Evolutionary conservation across 2,113 vertebrate genomes (phyloP).

Genomic region (Tachysurus fulvidraco): DNA sequence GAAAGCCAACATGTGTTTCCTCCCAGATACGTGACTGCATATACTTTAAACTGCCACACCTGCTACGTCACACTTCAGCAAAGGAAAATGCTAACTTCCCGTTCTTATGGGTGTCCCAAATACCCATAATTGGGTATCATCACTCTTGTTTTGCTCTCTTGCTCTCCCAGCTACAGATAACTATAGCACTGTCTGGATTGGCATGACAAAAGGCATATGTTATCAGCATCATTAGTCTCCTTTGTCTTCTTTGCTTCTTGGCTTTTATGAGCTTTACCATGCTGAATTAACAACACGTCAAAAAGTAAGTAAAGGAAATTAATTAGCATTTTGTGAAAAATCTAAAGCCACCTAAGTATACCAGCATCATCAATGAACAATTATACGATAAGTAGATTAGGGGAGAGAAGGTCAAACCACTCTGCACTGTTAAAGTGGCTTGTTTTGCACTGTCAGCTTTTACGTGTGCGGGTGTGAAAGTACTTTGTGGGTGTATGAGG

Average conservation of each 20-base stretch:
- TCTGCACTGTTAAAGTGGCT: constrained; percentile 10
- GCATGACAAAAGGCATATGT: neutral
- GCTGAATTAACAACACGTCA: neutral
- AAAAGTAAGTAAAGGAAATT: neutral
- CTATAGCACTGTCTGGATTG: neutral
- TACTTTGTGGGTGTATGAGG: constrained; percentile 20
- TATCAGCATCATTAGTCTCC: neutral
- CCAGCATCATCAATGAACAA: neutral
- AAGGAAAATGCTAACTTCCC: neutral
- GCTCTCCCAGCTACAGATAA: neutral
- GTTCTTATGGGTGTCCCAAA: neutral
- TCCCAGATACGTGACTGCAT: neutral
- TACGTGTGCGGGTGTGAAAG: constrained; percentile 24
- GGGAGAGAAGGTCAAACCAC: constrained; percentile 32
- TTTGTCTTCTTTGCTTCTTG: neutral
- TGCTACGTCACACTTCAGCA: neutral
- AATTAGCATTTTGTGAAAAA: neutral
- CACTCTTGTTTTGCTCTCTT: neutral
- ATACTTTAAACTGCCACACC: neutral
- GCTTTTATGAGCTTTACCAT: neutral
- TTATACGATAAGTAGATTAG: constrained; percentile 12
- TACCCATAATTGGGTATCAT: neutral
- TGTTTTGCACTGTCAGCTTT: constrained; percentile 26
- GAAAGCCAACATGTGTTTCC: neutral
- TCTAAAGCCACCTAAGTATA: neutral